A percentile compares a stretch with the other conserved stretches of the same genome.
Conservation (phyloP, 2,888 invertebrate species). For the Calameuta pallipes region DNA sequence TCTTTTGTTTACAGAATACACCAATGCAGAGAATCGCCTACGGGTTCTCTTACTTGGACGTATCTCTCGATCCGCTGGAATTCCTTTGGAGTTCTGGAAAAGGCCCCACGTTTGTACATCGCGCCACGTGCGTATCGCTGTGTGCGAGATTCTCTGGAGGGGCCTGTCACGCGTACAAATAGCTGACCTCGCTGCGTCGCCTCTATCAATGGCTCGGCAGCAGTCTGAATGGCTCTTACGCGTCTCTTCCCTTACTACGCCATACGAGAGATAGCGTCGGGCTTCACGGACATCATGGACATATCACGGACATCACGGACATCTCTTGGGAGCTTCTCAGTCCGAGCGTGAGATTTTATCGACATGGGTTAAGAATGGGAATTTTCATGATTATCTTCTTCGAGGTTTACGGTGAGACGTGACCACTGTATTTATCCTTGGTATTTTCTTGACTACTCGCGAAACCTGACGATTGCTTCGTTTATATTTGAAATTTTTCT, state of each 20-base stretch:
- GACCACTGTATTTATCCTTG: not conserved
- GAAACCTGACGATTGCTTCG: no score
- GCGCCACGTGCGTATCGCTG: slow-evolving; percentile 21
- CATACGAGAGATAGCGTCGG: slow-evolving; percentile 41
- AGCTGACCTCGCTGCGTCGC: slow-evolving; percentile 64
- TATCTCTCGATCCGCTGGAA: not conserved
- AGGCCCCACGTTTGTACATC: not conserved
- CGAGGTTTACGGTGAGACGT: not conserved
- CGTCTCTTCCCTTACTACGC: slow-evolving; percentile 51
- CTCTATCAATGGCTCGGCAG: slow-evolving; percentile 61
- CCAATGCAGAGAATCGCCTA: not conserved
- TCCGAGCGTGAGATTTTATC: not conserved
- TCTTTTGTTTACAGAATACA: not conserved
- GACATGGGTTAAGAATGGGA: not conserved
- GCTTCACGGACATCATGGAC: not conserved
- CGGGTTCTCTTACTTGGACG: slow-evolving; percentile 1
- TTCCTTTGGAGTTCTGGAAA: slow-evolving; percentile 1
- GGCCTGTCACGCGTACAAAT: slow-evolving; percentile 65
- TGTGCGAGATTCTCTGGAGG: slow-evolving; percentile 55
- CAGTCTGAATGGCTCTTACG: slow-evolving; percentile 54
- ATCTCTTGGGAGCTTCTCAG: not conserved
- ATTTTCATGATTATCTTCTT: not conserved
- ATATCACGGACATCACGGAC: no score
- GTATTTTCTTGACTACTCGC: not conserved
- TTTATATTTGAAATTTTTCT: not conserved